These are phyloP conservation scores for Chrysolophus pictus DNA, from an alignment of 2,797 vertebrate genomes.

Conservation along the genomic window DNA sequence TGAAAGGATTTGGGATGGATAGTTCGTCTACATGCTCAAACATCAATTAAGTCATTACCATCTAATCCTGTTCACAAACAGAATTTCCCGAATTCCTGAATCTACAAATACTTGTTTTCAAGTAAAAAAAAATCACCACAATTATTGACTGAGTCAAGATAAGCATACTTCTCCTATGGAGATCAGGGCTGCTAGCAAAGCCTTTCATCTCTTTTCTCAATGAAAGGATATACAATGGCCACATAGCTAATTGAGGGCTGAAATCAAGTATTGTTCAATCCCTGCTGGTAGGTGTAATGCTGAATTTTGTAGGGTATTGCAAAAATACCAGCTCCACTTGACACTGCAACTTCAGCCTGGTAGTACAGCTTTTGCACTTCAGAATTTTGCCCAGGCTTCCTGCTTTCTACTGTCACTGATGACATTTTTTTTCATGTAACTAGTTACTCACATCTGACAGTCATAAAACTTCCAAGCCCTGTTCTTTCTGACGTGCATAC, in stretches of 20 bases:
- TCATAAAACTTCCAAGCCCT: neutral
- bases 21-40: constrained; percentile 72
- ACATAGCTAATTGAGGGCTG: neutral
- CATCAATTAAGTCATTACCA: constrained; percentile 79
- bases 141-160: constrained; percentile 30
- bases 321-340: neutral
- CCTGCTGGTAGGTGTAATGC: neutral
- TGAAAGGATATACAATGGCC: neutral
- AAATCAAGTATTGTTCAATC: neutral
- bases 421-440: neutral
- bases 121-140: constrained; percentile 61
- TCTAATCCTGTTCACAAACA: constrained; percentile 68
- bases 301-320: neutral
- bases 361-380: neutral
- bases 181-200: neutral
- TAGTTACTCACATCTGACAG: neutral
- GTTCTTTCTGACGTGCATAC: neutral
- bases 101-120: constrained; percentile 65
- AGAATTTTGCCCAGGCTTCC: neutral
- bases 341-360: neutral
- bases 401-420: neutral
- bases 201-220: neutral
- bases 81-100: constrained; percentile 70
- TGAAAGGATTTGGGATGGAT: constrained; percentile 65
- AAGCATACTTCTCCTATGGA: neutral